Evolutionary conservation across 2,888 invertebrate species (phyloP), one percentile per base, ranked within the genome.

Genomic region (Coelinius sp.): DNA sequence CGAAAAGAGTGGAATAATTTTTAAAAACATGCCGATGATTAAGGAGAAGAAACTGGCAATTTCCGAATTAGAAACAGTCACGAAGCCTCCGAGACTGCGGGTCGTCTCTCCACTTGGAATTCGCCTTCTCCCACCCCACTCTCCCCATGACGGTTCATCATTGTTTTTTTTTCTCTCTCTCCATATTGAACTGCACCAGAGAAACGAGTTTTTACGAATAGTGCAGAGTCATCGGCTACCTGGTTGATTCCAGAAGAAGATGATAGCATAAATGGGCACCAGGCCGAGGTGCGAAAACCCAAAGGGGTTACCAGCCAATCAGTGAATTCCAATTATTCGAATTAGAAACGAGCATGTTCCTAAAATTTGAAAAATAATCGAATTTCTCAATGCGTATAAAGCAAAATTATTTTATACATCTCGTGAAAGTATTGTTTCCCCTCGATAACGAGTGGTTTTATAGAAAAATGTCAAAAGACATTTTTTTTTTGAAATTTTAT

Each of bases 31-130:
- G 17, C 7, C 27, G 56, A 59, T 59, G 59, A 59, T 59, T 59
- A 31, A 59, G 31, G 59, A 17, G 59, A 35, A 59, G 77, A 77
- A 83, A 83, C 84, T 81, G 67, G 80, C 79, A 84, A 85, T 85
- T 85, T 83, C 73, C 79, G 77, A 84, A 86, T 85, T 84, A 84
- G 79, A 80, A 82, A 78, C 78, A 79, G 82, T 81, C 82, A 81
- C 80, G 80, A 77, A 80, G 78, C 64, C 25, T 25, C 22, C 65
- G 27, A 65, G 52, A 70, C 52, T 63, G 27, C 53, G 52, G 56
- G 68, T 52, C 56, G 41, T 27, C 66, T 71, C 70, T 69, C 38
- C 27, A 38, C 63, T 27, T 31, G 46, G 46, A 68, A 49, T 38
- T 27, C 24, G 22, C 17, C n/a, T 8, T 44, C 49, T 62, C 6